phyloP scores from a whole-genome alignment of 2,113 vertebrate genomes.

The Glareola pratincola region DNA sequence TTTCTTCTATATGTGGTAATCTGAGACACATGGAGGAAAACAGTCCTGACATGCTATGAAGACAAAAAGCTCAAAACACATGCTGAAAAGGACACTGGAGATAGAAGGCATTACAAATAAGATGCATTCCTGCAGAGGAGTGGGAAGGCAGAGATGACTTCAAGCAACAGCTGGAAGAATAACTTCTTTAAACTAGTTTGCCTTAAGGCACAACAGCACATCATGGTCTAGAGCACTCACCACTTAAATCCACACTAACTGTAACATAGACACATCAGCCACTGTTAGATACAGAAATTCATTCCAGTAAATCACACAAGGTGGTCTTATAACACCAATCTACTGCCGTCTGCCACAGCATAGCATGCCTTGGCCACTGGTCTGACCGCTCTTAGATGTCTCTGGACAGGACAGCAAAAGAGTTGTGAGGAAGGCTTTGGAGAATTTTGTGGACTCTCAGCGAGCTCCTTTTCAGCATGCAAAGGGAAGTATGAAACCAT shows the following conservation, averaged over 20 bases:
- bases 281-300: background rate
- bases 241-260: background rate
- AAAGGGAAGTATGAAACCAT: background rate
- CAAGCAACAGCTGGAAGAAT: background rate
- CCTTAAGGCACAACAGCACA: background rate
- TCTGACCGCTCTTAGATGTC: background rate
- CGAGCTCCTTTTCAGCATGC: background rate
- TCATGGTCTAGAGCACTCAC: background rate
- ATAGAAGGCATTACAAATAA: background rate
- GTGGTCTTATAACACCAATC: background rate
- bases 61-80: background rate
- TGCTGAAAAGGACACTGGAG: background rate
- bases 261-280: background rate
- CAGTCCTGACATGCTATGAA: background rate
- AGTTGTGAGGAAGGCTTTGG: background rate
- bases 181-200: background rate
- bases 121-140: background rate
- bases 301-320: background rate
- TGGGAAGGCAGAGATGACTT: background rate
- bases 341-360: fast-evolving
- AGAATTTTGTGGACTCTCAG: background rate
- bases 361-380: background rate
- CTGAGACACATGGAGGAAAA: background rate
- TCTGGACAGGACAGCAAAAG: background rate
- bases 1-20: background rate